Evolutionary conservation across 2,888 invertebrate species (phyloP), one percentile per base, ranked within the genome.

Genomic region (Caenorhabditis virilis): DNA sequence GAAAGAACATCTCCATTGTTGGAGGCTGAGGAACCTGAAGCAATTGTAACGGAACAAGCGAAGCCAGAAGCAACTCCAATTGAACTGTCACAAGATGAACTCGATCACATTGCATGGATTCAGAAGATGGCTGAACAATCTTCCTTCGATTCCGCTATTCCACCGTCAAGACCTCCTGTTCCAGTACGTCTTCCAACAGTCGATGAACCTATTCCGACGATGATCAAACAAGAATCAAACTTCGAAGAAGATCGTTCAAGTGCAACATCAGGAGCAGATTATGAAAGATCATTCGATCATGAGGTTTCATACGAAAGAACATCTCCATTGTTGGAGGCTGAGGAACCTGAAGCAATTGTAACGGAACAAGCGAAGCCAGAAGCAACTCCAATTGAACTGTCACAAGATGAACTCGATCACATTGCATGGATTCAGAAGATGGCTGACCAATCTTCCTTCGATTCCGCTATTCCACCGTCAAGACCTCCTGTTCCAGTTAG

Each of bases 331-430:
- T n/a, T n/a, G 11, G 47, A 39, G 9, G 33, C 41, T 7, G 58
- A 50, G 16, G 60, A 46, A 26, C 36, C 36, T 15, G 48, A 30
- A 30, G 30, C n/a, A n/a, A n/a, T n/a, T n/a, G n/a, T n/a, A n/a
- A n/a, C n/a, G n/a, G n/a, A n/a, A n/a, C n/a, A n/a, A n/a, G 58
- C 45, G 16, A 56, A 46, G 20, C 36, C 36, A 7, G 48, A 30
- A 30, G 30, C 38, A 38, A 18, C 11, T 3, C 23, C 23, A 18
- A 33, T 58, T 13, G 46, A 50, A 38, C 33, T 70, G 38, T 52
- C 58, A 13, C 51, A 57, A 26, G 64, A 55, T 33, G 61, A 67
- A 45, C 39, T 64, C 18, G 70, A 67, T 15, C 66, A 70, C 42
- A 67, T 69, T 22, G 51, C 56, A 16, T 52, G 45, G 30, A 60